Evolutionary conservation across 2,888 invertebrate genomes (phyloP), one percentile per base, ranked within the genome.

Genomic region (Antitype chi): DNA sequence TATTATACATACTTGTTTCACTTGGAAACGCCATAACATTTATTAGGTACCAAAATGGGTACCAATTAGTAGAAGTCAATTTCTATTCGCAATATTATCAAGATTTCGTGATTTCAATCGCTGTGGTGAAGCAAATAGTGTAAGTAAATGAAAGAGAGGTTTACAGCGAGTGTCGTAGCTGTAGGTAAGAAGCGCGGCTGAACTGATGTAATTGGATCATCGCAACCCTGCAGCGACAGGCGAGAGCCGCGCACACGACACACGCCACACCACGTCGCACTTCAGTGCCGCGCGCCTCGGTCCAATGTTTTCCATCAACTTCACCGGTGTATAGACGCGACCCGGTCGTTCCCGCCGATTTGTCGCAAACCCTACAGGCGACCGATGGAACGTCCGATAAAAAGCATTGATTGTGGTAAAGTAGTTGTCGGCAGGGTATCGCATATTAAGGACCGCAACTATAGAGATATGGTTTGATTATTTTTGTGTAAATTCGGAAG

Each of bases 131-230:
- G 4, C 9, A 60, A 55, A 49, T n/a, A 55, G 53, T 76, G 59
- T 60, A 60, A 43, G 32, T 28, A 25, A 32, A 62, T 47, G 20
- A 78, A 32, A 32, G 28, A 15, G 17, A 7, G 23, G 9, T 11
- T 17, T 60, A 55, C n/a, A 43, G 32, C n/a, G 20, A 60, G 47
- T 55, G 52, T n/a, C 17, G 66, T 25, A 28, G 32, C 23, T 15
- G 20, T 47, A 32, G 17, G 47, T 71, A 49, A 47, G 59, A 70
- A 63, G 52, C 47, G 53, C n/a, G 43, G 43, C 53, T 64, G 23
- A n/a, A 72, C 13, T 32, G 11, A 55, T 64, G 13, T 74, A 81
- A 82, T 78, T 60, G 60, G 68, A 78, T 74, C 63, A 66, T 25
- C 47, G 80, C 64, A 62, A 57, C 57, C 75, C 75, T 67, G 70